phyloP scores from a whole-genome alignment of 1,140 invertebrate genomes.

The Capitella teleta region DNA sequence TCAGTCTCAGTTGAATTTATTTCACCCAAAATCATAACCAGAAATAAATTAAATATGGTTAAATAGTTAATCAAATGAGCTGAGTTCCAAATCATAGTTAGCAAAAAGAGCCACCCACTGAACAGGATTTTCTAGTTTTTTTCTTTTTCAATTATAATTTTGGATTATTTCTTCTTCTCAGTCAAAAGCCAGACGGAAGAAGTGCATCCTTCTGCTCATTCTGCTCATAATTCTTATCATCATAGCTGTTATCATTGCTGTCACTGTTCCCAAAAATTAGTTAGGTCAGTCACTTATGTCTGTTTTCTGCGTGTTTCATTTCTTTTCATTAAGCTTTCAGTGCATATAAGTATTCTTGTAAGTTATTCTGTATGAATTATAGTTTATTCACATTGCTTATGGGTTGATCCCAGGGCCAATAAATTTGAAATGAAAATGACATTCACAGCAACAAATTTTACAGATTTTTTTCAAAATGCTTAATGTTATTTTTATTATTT shows the following conservation, averaged over 20 bases:
- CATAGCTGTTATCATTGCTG: background rate
- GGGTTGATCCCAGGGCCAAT: background rate
- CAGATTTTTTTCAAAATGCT: background rate
- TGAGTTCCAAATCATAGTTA: background rate
- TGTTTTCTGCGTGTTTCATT: background rate
- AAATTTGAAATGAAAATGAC: background rate
- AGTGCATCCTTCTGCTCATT: slow-evolving; percentile 1
- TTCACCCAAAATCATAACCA: background rate
- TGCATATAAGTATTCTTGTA: background rate
- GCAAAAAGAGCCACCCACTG: background rate
- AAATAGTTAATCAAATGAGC: background rate
- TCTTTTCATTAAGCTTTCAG: background rate
- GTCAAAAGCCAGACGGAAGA: background rate
- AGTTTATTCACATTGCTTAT: background rate
- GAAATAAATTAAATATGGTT: background rate
- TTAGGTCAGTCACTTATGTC: background rate
- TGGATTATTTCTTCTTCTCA: background rate
- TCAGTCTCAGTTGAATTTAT: background rate
- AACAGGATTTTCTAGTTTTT: background rate
- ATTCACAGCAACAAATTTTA: background rate
- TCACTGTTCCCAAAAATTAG: background rate
- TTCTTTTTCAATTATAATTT: background rate
- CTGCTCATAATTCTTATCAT: background rate
- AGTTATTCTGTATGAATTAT: background rate
- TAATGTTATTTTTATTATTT: background rate